Conservation (phyloP, 2,888 invertebrate genomes). For the Andrena chrysosceles region DNA sequence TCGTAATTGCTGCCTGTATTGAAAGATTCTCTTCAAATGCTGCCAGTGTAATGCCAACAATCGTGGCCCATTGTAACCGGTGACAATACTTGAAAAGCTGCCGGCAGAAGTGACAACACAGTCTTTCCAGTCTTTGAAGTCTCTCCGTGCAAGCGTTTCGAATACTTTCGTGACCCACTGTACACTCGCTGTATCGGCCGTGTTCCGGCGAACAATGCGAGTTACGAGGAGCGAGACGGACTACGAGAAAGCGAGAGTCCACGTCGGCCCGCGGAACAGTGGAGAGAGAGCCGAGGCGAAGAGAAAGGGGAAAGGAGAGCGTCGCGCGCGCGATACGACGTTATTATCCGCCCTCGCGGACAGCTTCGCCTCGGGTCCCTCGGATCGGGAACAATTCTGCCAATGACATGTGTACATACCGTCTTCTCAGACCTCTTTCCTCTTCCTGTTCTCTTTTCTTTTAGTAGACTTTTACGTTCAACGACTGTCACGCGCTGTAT, state of each 20-base stretch:
- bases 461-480: conserved; percentile 66
- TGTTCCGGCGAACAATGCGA: conserved; percentile 59
- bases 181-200: conserved; percentile 50
- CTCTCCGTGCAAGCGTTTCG: neutral
- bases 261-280: conserved; percentile 43
- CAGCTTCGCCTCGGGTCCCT: conserved; percentile 63
- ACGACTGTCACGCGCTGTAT: conserved; percentile 66
- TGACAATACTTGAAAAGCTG: neutral
- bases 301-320: conserved; percentile 19
- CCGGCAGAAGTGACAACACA: neutral
- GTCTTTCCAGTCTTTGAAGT: neutral
- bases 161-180: conserved; percentile 52
- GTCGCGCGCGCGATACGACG: conserved; percentile 27
- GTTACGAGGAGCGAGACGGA: conserved; percentile 55
- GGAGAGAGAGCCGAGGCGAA: neutral
- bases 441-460: conserved; percentile 24
- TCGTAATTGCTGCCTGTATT: neutral
- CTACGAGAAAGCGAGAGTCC: conserved; percentile 52
- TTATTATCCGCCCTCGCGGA: conserved; percentile 37
- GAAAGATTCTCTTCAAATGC: neutral
- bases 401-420: conserved; percentile 78
- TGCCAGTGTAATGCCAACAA: neutral
- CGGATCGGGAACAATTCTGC: conserved; percentile 75
- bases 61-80: neutral
- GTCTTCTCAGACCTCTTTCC: conserved; percentile 50